Base-by-base conservation (phyloP, 2,888 invertebrate genomes). In the Cryptocheilus praepositus region DNA sequence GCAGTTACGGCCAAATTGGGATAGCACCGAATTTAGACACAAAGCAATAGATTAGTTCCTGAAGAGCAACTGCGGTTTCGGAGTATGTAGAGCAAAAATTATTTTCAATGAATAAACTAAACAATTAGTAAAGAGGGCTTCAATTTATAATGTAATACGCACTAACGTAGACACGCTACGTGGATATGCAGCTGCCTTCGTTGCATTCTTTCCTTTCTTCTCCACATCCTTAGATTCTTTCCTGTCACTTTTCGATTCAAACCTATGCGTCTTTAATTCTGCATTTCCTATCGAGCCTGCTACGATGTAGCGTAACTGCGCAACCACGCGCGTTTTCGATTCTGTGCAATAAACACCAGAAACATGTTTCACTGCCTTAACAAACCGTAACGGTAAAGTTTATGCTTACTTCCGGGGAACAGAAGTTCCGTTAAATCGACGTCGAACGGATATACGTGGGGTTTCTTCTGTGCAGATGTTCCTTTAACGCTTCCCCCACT, bases 381-480 rank as follows among this genome's bases (percentile, higher is more conserved):
- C 0, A 15, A 15, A 43, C 2, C n/a, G 46, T 60, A 8, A 22
- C 44, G 46, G 8, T 46, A 2, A 11, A 11, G 5, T 36, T 15
- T 22, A 15, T 21, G 70, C 70, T 79, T 70, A 86, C 86, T 80
- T 79, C 86, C 86, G 16, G 86, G 85, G 60, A 81, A 85, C 16
- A 86, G 74, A 13, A 86, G 81, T 59, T 85, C 81, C 2, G 82
- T 77, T 3, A 80, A 44, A 45, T 86, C 83, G 11, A 76, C 76
- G 61, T 83, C 81, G 46, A 82, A 84, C 45, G 82, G 84, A 72
- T 80, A 83, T 2, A 82, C 18, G 22, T 70, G 70, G 16, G 11
- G 11, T 19, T 55, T 63, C 18, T 8, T 21, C 1, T 11, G 52
- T 28, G 62, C 69, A 2, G 44, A 16, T 46, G 55, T 57, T 18